These are phyloP conservation scores for Schizopygopsis pylzovi DNA, from an alignment of 2,797 vertebrate genomes.

Conservation along the genomic window DNA sequence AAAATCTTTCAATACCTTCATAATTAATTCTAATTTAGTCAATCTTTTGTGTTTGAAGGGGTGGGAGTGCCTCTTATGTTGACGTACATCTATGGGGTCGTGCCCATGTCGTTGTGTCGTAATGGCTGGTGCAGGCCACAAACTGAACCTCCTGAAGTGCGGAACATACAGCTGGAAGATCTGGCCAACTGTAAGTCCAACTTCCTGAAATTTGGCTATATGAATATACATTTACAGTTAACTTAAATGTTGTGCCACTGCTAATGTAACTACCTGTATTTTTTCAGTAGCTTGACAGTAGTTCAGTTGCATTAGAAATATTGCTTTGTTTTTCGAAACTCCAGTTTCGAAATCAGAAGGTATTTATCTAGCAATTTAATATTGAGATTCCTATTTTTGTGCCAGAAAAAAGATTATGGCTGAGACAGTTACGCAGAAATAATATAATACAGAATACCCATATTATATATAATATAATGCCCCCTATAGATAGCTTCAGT, in stretches of 20 bases:
- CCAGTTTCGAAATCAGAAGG: not conserved
- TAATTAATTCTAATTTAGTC: not conserved
- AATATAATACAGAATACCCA: not conserved
- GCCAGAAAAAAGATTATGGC: conserved; percentile 12
- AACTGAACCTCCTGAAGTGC: conserved; percentile 73
- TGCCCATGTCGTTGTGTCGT: conserved; percentile 86
- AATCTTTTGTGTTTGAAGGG: conserved; percentile 67
- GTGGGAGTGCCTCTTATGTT: conserved; percentile 87
- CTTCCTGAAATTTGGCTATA: not conserved
- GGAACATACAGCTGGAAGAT: conserved; percentile 82
- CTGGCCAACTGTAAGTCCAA: conserved; percentile 82
- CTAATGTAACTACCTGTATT: not conserved
- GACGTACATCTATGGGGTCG: conserved; percentile 85
- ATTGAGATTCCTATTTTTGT: not conserved
- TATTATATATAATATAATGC: not conserved
- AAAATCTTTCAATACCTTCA: not conserved
- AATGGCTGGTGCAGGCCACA: conserved; percentile 83
- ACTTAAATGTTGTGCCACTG: not conserved
- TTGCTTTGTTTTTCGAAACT: not conserved
- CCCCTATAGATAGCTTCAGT: not conserved
- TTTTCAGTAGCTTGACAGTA: not conserved
- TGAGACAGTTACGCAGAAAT: conserved; percentile 10
- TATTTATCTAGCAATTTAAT: not conserved
- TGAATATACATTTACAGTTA: not conserved
- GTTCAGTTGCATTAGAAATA: not conserved